Percentiles rank a stretch among this genome's conserved stretches.
Conservation (phyloP, 2,888 invertebrate species). For the Sycophila texana region DNA sequence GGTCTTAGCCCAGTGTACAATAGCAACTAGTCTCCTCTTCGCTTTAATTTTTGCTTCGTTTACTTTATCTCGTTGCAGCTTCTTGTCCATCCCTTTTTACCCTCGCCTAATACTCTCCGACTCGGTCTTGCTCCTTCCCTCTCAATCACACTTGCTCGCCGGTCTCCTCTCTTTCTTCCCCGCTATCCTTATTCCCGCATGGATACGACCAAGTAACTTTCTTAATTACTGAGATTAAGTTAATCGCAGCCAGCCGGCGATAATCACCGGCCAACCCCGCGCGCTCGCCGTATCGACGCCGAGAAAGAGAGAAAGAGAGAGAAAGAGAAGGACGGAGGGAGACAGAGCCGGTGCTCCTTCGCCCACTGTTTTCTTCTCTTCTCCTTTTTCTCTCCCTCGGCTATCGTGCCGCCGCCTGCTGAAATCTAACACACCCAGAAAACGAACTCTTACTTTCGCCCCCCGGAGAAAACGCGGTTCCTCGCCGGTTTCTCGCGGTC, state of each 20-base stretch:
- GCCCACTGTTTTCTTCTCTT: conserved; percentile 15
- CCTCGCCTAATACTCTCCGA: conserved; percentile 34
- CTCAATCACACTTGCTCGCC: conserved; percentile 48
- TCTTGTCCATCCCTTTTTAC: conserved; percentile 38
- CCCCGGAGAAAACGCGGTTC: conserved; percentile 43
- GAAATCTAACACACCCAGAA: conserved; percentile 42
- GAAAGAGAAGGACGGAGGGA: neutral
- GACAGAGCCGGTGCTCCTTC: neutral
- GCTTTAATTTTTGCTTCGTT: conserved; percentile 49
- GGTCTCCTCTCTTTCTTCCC: conserved; percentile 56
- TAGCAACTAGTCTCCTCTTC: conserved; percentile 15
- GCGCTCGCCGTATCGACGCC: conserved; percentile 40
- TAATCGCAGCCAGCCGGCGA: conserved; percentile 72
- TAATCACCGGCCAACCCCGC: conserved; percentile 67
- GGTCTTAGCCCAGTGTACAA: neutral
- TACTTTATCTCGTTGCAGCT: conserved; percentile 49
- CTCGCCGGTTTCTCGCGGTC: too few relatives aligned
- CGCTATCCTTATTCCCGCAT: conserved; percentile 67
- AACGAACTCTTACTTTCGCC: conserved; percentile 44
- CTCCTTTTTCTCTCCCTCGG: conserved; percentile 2
- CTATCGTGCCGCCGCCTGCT: neutral
- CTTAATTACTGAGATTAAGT: conserved; percentile 74
- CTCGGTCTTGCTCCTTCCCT: conserved; percentile 14
- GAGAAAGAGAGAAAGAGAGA: conserved; percentile 3
- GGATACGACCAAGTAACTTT: conserved; percentile 70